Evolutionary conservation across 2,888 invertebrate species (phyloP), one percentile per base, ranked within the genome.

Genomic region (Petrolisthes manimaculis): DNA sequence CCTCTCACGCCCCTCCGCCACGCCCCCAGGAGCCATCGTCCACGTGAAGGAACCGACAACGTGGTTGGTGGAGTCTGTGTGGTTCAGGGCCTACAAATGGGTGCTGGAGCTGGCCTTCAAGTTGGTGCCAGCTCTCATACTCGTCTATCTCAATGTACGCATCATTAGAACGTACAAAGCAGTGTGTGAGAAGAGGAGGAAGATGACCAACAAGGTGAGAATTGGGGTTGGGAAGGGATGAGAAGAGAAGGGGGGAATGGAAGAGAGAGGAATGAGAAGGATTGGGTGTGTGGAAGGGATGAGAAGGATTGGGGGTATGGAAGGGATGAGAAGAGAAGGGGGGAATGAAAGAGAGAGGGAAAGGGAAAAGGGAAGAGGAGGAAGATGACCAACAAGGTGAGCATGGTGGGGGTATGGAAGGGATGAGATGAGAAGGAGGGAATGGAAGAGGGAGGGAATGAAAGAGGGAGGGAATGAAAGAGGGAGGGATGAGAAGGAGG

Each of bases 101-200:
- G 93, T 95, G 85, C 93, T 95, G 89, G 95, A 95, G 92, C 93
- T 95, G 54, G 93, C 95, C 61, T 96, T 95, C 92, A 95, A 95
- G 93, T 94, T 96, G 69, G 94, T 95, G 21, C 95, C 96, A n/a
- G 95, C 95, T 12, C 93, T 95, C 67, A 92, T 95, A 24, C 93
- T 96, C 82, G 95, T 95, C 0, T 95, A 94, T 5, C 93, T 95
- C 86, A 95, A 95, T 93, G 92, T 95, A 61, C 94, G 95, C 86
- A 96, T 96, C 92, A 94, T 95, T 93, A 93, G 95, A 91, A 95
- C 94, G 9, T 96, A 95, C 92, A 94, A 95, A 89, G 93, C 94
- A 91, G 95, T 95, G 4, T 95, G 95, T 92, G 95, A 95, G 89
- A 94, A 94, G 55, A 93, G 95, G 18, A 93, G 95, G 54, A 93